phyloP scores from a whole-genome alignment of 2,888 invertebrate genomes.

The Erynnis tages region DNA sequence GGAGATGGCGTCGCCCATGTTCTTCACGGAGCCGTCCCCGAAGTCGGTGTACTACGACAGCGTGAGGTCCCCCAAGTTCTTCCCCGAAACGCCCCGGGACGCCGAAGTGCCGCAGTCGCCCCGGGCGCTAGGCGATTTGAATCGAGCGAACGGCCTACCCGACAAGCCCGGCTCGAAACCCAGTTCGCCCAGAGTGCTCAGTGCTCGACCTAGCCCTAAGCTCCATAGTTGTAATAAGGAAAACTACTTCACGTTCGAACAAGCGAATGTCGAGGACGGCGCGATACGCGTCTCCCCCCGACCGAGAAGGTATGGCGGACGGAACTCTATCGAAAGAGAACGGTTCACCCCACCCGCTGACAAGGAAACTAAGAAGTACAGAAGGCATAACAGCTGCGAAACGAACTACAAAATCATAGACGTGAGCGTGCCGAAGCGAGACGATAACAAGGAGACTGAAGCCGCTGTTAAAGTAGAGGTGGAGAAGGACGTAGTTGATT shows the following conservation, averaged over 20 bases:
- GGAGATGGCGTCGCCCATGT: slow-evolving; percentile 67
- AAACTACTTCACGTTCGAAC: slow-evolving; percentile 73
- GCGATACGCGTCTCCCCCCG: slow-evolving; percentile 49
- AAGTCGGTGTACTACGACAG: slow-evolving; percentile 73
- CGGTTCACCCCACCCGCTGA: slow-evolving; percentile 69
- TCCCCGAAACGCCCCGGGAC: slow-evolving; percentile 67
- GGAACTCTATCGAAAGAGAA: slow-evolving; percentile 70
- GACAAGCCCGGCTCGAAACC: slow-evolving; percentile 66
- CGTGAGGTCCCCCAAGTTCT: slow-evolving; percentile 71
- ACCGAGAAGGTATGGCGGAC: slow-evolving; percentile 65
- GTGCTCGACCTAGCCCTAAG: slow-evolving; percentile 68
- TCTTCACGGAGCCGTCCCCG: slow-evolving; percentile 70
- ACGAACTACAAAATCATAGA: slow-evolving; percentile 68
- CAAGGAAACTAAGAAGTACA: slow-evolving; percentile 64
- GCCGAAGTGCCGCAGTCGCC: slow-evolving; percentile 67
- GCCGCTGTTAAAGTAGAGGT: slow-evolving; percentile 34
- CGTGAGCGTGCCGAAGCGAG: slow-evolving; percentile 54
- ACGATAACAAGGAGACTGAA: slow-evolving; percentile 53
- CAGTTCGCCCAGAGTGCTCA: slow-evolving; percentile 45
- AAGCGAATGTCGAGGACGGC: slow-evolving; percentile 49
- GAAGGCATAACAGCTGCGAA: slow-evolving; percentile 72
- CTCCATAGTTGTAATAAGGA: slow-evolving; percentile 69
- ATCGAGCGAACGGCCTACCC: slow-evolving; percentile 55
- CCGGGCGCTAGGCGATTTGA: slow-evolving; percentile 57
- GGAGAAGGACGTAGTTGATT: slow-evolving; percentile 65